Percentiles rank a stretch among this genome's conserved stretches.
phyloP scores from a whole-genome alignment of 2,888 invertebrate genomes.

The Diadromus collaris region DNA sequence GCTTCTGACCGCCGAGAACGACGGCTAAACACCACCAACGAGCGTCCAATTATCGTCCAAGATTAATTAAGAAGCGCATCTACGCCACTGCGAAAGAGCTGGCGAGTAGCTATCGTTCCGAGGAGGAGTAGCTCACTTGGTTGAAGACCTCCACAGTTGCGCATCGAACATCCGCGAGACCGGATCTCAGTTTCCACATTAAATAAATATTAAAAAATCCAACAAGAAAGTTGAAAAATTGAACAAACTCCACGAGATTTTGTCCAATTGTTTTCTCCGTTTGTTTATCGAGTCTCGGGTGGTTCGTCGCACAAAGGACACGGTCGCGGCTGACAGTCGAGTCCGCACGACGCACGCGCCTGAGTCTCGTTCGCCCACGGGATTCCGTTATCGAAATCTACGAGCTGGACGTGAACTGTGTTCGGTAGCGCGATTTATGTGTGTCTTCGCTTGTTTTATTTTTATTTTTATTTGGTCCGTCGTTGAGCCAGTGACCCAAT shows the following conservation, averaged over 20 bases:
- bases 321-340: slow-evolving; percentile 2
- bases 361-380: slow-evolving; percentile 33
- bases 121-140: slow-evolving; percentile 62
- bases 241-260: neutral
- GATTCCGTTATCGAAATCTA: slow-evolving; percentile 70
- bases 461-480: slow-evolving; percentile 32
- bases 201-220: neutral
- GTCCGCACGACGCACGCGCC: slow-evolving; percentile 5
- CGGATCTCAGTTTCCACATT: slow-evolving; percentile 57
- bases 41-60: slow-evolving; percentile 63
- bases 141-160: slow-evolving; percentile 71
- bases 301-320: slow-evolving; percentile 11
- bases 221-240: neutral
- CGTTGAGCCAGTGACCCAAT: slow-evolving; percentile 75
- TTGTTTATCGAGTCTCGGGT: neutral
- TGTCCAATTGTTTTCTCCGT: neutral
- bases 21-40: slow-evolving; percentile 53
- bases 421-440: slow-evolving; percentile 29
- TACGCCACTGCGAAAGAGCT: slow-evolving; percentile 75
- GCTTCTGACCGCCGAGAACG: neutral
- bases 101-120: slow-evolving; percentile 76
- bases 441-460: neutral
- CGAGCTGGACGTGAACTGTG: slow-evolving; percentile 61
- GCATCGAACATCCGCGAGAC: slow-evolving; percentile 77
- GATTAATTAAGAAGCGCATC: slow-evolving; percentile 61